A percentile compares a stretch with the other conserved stretches of the same genome.
Evolutionary conservation across 1,140 invertebrate species (phyloP).

Genomic region (Phthorimaea operculella): DNA sequence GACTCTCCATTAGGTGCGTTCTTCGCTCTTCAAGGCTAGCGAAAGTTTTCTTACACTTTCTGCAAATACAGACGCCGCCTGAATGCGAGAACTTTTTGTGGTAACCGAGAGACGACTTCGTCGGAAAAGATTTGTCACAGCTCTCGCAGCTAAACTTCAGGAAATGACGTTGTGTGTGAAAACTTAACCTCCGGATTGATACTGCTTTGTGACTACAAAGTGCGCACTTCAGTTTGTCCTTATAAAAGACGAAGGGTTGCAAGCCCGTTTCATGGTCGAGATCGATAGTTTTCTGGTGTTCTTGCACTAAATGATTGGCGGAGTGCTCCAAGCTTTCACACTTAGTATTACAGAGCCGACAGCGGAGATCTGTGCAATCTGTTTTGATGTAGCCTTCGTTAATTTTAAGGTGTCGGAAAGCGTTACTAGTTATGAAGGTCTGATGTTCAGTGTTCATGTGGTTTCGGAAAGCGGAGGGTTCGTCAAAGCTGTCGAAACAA

Average conservation of each 20-base stretch:
- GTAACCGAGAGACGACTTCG: slow-evolving; percentile 17
- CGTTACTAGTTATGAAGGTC: slow-evolving; percentile 30
- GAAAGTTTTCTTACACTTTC: slow-evolving; percentile 36
- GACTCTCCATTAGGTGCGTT: slow-evolving; percentile 24
- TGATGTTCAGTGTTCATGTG: slow-evolving; percentile 40
- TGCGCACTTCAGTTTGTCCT: slow-evolving; percentile 37
- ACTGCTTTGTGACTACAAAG: slow-evolving; percentile 36
- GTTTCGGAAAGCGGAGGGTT: slow-evolving; percentile 31
- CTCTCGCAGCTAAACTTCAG: slow-evolving; percentile 61
- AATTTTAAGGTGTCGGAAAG: slow-evolving; percentile 34
- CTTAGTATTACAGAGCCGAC: slow-evolving; percentile 30
- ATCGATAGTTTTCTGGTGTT: slow-evolving; percentile 32
- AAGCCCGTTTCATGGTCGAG: slow-evolving; percentile 33
- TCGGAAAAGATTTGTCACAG: slow-evolving; percentile 63
- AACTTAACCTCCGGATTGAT: slow-evolving; percentile 35
- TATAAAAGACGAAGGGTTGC: slow-evolving; percentile 38
- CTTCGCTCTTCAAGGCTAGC: slow-evolving; percentile 24
- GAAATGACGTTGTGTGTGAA: slow-evolving; percentile 54
- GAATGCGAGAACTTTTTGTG: slow-evolving; percentile 29
- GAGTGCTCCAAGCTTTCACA: slow-evolving; percentile 31
- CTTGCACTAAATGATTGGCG: slow-evolving; percentile 32
- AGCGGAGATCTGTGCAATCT: slow-evolving; percentile 39
- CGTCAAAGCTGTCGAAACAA: slow-evolving; percentile 41
- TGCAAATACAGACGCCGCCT: slow-evolving; percentile 20
- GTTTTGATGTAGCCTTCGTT: slow-evolving; percentile 41